Evolutionary conservation across 2,797 vertebrate species (phyloP).

Genomic region (Orientallactaga sibirica): DNA sequence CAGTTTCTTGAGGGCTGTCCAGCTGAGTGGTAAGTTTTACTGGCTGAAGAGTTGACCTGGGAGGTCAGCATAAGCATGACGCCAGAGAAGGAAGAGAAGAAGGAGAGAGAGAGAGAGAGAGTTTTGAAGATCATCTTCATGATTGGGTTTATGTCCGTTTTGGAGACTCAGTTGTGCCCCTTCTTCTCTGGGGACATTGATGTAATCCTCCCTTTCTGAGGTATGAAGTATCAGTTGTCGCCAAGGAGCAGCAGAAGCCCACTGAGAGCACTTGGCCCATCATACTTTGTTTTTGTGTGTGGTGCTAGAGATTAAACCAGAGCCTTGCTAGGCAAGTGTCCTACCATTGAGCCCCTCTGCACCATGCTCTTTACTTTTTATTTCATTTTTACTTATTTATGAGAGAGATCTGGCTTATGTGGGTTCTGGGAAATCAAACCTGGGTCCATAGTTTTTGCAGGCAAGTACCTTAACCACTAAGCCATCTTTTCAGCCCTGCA

Average conservation of each 20-base stretch:
- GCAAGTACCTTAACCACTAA: too few relatives aligned
- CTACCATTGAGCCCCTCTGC: too few relatives aligned
- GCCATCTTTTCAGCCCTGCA: too few relatives aligned
- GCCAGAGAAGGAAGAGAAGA: neutral
- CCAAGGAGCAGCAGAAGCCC: constrained; percentile 73
- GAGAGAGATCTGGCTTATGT: too few relatives aligned
- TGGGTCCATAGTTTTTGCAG: too few relatives aligned
- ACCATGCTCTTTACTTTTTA: neutral
- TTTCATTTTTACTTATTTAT: neutral
- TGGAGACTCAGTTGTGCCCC: neutral
- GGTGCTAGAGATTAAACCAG: too few relatives aligned
- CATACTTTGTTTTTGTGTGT: too few relatives aligned
- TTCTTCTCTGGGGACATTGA: neutral
- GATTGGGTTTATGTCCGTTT: neutral
- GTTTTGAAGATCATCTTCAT: neutral
- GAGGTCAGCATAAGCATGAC: neutral
- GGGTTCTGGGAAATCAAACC: too few relatives aligned
- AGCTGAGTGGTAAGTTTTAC: neutral
- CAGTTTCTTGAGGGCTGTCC: too few relatives aligned
- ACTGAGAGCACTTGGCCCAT: constrained; percentile 60
- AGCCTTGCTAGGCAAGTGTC: too few relatives aligned
- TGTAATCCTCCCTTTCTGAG: constrained; percentile 63
- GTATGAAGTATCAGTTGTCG: constrained; percentile 81
- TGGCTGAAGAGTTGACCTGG: neutral
- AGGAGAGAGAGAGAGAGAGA: neutral